These are phyloP conservation scores for Anableps anableps DNA, from an alignment of 2,797 vertebrate genomes.

Conservation along the genomic window DNA sequence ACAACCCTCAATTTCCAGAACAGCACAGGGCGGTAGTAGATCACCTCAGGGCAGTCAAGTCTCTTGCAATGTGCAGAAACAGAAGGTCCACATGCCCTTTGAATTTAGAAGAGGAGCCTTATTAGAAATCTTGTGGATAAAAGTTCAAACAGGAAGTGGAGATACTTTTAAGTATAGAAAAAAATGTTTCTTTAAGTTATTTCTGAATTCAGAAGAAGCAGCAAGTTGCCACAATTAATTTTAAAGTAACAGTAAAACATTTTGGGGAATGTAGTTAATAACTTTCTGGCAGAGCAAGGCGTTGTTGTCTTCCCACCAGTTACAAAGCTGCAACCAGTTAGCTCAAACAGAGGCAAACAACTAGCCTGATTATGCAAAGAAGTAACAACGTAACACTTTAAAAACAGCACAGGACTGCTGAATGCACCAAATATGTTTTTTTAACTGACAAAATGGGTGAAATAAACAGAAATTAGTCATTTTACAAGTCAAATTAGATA, in stretches of 20 bases:
- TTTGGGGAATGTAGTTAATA: slow-evolving; percentile 2
- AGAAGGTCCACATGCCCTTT: slow-evolving; percentile 46
- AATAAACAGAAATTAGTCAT: neutral
- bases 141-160: slow-evolving; percentile 38
- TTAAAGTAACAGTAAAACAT: slow-evolving; percentile 47
- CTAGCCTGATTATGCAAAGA: neutral
- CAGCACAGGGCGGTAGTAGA: slow-evolving; percentile 16
- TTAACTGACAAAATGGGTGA: neutral
- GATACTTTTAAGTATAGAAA: slow-evolving; percentile 42
- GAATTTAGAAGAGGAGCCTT: slow-evolving; percentile 19
- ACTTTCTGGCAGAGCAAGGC: slow-evolving; percentile 7
- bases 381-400: neutral
- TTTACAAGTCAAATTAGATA: neutral
- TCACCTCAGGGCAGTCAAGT: slow-evolving; percentile 34
- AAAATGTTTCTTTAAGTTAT: slow-evolving; percentile 28
- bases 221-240: slow-evolving; percentile 76
- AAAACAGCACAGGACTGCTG: neutral
- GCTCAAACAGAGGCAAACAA: neutral
- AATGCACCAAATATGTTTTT: neutral
- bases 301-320: neutral
- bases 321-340: slow-evolving; percentile 11
- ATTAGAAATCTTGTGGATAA: slow-evolving; percentile 24
- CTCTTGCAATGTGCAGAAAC: slow-evolving; percentile 52
- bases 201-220: slow-evolving; percentile 70
- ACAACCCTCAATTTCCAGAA: slow-evolving; percentile 39